Conservation (phyloP, 2,888 invertebrate genomes). For the Ormia ochracea region DNA sequence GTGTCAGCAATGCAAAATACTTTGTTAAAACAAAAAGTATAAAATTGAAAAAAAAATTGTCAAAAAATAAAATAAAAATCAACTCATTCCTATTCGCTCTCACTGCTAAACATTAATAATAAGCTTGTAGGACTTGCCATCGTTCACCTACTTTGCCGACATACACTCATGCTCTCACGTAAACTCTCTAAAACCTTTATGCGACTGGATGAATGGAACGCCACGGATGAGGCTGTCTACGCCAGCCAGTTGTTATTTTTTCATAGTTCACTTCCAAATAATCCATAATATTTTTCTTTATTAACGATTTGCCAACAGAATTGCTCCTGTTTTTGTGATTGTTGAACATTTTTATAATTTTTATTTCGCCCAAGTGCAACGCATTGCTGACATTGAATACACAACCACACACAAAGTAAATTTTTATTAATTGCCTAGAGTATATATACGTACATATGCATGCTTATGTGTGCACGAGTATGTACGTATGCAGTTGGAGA, state of each 20-base stretch:
- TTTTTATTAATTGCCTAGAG: slow-evolving; percentile 14
- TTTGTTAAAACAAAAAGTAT: slow-evolving; percentile 57
- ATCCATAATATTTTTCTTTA: slow-evolving; percentile 54
- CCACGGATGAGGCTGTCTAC: neutral
- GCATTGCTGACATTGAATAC: slow-evolving; percentile 66
- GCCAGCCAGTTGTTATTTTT: slow-evolving; percentile 6
- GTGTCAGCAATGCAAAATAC: slow-evolving; percentile 55
- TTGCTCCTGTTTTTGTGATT: slow-evolving; percentile 8
- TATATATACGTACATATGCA: neutral
- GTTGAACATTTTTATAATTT: slow-evolving; percentile 45
- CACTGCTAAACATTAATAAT: slow-evolving; percentile 39
- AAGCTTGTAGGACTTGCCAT: slow-evolving; percentile 48
- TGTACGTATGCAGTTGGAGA: too few relatives aligned
- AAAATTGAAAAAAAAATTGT: slow-evolving; percentile 55
- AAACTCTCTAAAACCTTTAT: slow-evolving; percentile 40
- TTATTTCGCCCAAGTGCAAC: slow-evolving; percentile 54
- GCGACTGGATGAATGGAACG: neutral
- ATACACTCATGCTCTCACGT: slow-evolving; percentile 9
- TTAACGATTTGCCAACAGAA: slow-evolving; percentile 58
- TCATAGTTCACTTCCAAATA: slow-evolving; percentile 32
- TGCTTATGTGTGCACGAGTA: too few relatives aligned
- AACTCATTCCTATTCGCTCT: slow-evolving; percentile 63
- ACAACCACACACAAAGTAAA: slow-evolving; percentile 30
- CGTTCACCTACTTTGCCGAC: slow-evolving; percentile 67
- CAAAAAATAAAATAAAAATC: slow-evolving; percentile 63